Percentiles rank a stretch among this genome's conserved stretches.
Conservation (phyloP, 2,888 invertebrate genomes). For the Mythimna vitellina region DNA sequence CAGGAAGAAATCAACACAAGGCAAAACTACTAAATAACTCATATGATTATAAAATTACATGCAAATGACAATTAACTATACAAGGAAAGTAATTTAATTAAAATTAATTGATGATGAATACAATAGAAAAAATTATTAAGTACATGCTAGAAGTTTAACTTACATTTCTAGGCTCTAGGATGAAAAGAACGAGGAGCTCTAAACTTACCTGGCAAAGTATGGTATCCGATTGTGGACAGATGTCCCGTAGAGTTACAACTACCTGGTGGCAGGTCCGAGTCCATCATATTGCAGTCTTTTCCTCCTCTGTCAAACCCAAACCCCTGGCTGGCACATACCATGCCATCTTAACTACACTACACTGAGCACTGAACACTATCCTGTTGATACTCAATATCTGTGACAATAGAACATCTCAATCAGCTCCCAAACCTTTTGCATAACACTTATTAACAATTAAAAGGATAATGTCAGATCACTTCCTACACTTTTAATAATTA, state of each 20-base stretch:
- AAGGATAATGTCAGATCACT: conserved; percentile 46
- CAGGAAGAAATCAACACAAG: not conserved
- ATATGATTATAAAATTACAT: not conserved
- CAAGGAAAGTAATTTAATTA: not conserved
- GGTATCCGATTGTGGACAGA: conserved; percentile 88
- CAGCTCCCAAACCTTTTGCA: conserved; percentile 44
- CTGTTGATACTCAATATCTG: conserved; percentile 56
- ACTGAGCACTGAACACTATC: conserved; percentile 64
- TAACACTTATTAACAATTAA: conserved; percentile 43
- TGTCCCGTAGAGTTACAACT: conserved; percentile 90
- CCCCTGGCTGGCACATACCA: conserved; percentile 61
- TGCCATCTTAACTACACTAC: conserved; percentile 74
- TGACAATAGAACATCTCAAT: conserved; percentile 54
- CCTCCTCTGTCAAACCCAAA: conserved; percentile 68
- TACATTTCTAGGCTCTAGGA: not conserved
- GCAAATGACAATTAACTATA: not conserved
- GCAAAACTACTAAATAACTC: not conserved
- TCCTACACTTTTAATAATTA: conserved; percentile 28
- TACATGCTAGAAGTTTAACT: too few species aligned
- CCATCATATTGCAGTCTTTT: conserved; percentile 83
- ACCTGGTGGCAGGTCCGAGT: conserved; percentile 88
- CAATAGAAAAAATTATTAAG: not conserved
- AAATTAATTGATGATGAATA: not conserved
- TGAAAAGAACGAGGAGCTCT: not conserved
- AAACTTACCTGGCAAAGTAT: conserved; percentile 82